Evolutionary conservation across 1,140 invertebrate genomes (phyloP), one percentile per base, ranked within the genome.

Genomic region (Theocolax elegans): DNA sequence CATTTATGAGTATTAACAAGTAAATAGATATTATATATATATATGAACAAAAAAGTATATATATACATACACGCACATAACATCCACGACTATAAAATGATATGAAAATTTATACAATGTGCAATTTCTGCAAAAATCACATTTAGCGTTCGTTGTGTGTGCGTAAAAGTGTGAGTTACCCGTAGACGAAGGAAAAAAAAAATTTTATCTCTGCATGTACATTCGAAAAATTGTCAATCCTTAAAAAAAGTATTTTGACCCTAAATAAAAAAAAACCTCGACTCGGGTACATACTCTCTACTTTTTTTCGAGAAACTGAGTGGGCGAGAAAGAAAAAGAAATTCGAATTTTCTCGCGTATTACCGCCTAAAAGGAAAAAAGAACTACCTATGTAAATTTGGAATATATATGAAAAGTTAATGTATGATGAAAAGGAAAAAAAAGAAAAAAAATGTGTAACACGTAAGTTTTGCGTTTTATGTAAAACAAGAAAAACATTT

Each of bases 1-100:
- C 31, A 27, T 65, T n/a, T 31, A 63, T 15, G 35, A 54, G 21
- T 65, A 65, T 65, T 53, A 27, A 53, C 6, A 66, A 56, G n/a
- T n/a, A n/a, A n/a, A n/a, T n/a, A n/a, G n/a, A n/a, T n/a, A n/a
- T n/a, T n/a, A n/a, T n/a, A n/a, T n/a, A n/a, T n/a, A n/a, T 29
- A 60, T 60, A 65, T 53, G 19, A n/a, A 63, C 48, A 19, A 13
- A 38, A 49, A 3, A 23, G 10, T 38, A 21, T 64, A 13, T 25
- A 23, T 3, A 44, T 15, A 44, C 23, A 13, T 21, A 7, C 62
- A 21, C 48, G 31, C 35, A 38, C 48, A 40, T 17, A 42, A 17
- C 25, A 35, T 29, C 12, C 17, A 38, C 25, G 21, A 2, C 38
- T n/a, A 25, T 15, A 46, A 27, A 44, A 46, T 38, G 35, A 12